Evolutionary conservation across 2,797 vertebrate genomes (phyloP), one percentile per base, ranked within the genome.

Genomic region (Hafferia zeledoni): DNA sequence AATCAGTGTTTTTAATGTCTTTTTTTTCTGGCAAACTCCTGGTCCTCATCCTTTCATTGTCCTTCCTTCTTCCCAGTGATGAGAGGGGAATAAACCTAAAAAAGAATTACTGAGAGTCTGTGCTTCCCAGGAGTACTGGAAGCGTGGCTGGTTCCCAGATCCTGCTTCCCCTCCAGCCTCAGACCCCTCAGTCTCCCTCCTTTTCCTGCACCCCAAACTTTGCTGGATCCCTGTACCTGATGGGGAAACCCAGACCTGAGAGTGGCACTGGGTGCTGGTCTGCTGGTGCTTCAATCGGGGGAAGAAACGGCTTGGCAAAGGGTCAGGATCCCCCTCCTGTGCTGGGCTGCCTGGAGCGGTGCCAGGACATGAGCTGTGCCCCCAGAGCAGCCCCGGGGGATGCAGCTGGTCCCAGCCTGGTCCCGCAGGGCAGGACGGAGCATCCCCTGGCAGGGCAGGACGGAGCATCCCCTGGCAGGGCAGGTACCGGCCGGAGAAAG

Each of bases 261-360:
- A 31, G 43, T 1, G 1, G 5, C 0, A 1, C 2, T 44, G 5
- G 13, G 28, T 2, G 24, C 10, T 7, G 35, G 12, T 5, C 23
- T 8, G 2, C 31, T 15, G 52, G 17, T 3, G 1, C 25, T 67
- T 46, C 11, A 13, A 14, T 3, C 4, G 1, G 27, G 31, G 13
- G 19, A 28, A 43, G 6, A 65, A 70, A 39, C 2, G 6, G 14
- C 33, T 75, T 17, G 27, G 23, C 46, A 46, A 71, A 12, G 33
- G 59, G 9, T 9, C 11, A 4, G 27, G 15, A 4, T 65, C 13
- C 28, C 9, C n/a, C 2, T 17, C 22, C 8, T 0, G 1, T 3
- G 4, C n/a, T 5, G 8, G 52, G 78, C 33, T 44, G 12, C 19
- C 8, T 2, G 9, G 15, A 25, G 24, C 0, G 7, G 35, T 25